These are phyloP conservation scores for Falco punctatus DNA, from an alignment of 2,113 vertebrate species.

Conservation along the genomic window DNA sequence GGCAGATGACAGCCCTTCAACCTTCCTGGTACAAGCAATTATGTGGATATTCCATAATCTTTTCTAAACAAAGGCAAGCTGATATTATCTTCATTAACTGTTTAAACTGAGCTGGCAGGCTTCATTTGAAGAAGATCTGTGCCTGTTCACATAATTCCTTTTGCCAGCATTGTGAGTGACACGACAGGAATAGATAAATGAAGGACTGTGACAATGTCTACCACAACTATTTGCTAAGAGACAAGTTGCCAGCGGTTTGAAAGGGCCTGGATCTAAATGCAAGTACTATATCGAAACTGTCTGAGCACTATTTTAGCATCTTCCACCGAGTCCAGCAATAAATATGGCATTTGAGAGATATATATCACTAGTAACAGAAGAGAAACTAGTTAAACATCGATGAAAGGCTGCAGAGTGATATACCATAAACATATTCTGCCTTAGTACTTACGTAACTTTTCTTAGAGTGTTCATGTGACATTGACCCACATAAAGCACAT, in stretches of 20 bases:
- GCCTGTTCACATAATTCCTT: not conserved
- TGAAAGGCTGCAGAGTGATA: not conserved
- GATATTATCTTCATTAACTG: not conserved
- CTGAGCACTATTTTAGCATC: not conserved
- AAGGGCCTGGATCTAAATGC: not conserved
- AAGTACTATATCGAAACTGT: not conserved
- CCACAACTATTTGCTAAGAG: not conserved
- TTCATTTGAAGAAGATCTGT: not conserved
- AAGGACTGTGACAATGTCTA: not conserved
- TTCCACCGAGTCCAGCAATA: not conserved
- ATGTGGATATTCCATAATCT: not conserved
- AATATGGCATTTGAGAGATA: not conserved
- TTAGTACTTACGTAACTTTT: constrained; percentile 25
- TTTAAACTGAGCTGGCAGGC: not conserved
- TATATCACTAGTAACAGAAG: not conserved
- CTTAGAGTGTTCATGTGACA: not conserved
- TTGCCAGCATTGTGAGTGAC: not conserved
- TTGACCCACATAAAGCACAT: constrained; percentile 44
- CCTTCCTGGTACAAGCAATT: not conserved
- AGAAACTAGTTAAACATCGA: not conserved
- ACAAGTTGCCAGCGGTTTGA: not conserved
- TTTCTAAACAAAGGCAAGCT: not conserved
- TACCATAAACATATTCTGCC: not conserved
- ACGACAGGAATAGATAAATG: not conserved
- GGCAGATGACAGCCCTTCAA: not conserved